Percentiles rank a stretch among this genome's conserved stretches.
These are phyloP conservation scores for Hippotragus niger DNA, from an alignment of 2,113 vertebrate genomes.

Conservation along the genomic window DNA sequence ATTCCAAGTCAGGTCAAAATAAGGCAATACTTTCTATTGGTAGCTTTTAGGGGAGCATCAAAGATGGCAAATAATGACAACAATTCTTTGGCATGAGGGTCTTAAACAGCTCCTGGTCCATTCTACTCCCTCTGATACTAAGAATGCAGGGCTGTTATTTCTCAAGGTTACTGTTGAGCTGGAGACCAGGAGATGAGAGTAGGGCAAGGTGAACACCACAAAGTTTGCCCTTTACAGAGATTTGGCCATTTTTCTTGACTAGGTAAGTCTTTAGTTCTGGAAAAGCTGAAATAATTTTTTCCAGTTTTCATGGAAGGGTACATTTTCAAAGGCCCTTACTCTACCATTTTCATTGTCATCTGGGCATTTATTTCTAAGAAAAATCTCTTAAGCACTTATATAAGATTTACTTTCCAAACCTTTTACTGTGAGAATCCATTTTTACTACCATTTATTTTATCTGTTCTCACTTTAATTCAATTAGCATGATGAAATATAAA, in stretches of 20 bases:
- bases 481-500: conserved; percentile 46
- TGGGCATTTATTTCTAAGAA: background rate
- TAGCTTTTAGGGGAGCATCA: background rate
- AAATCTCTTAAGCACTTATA: background rate
- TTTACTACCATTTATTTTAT: conserved; percentile 29
- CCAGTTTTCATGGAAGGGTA: background rate
- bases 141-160: background rate
- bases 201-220: background rate
- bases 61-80: background rate
- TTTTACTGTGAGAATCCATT: conserved; percentile 8
- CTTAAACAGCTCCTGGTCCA: background rate
- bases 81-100: background rate
- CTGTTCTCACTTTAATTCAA: conserved; percentile 51
- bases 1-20: background rate
- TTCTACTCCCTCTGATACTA: background rate
- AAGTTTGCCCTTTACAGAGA: background rate
- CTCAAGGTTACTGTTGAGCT: background rate
- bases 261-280: background rate
- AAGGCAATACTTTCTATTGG: background rate
- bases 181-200: background rate
- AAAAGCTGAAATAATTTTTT: background rate
- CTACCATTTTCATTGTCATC: background rate
- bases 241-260: background rate
- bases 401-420: background rate
- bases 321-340: background rate